phyloP scores from a whole-genome alignment of 2,113 vertebrate species.

The Mugil cephalus region DNA sequence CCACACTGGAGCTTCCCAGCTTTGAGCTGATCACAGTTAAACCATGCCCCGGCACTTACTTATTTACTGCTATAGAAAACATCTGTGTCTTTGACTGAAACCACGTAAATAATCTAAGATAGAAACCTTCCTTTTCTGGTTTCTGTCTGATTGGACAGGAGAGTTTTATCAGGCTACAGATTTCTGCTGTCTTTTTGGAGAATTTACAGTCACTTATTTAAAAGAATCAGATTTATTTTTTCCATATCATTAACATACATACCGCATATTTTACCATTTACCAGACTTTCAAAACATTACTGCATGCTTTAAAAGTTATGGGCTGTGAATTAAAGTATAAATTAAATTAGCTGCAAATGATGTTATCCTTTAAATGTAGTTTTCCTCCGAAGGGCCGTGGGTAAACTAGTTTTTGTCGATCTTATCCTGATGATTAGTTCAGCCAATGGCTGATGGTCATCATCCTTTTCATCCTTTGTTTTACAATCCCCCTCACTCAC shows the following conservation, averaged over 20 bases:
- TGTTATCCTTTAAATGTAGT: background rate
- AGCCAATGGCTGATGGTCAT: background rate
- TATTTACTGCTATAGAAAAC: background rate
- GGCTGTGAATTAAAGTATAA: background rate
- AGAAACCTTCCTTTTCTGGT: no score
- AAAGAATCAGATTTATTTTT: no score
- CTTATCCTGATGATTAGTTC: constrained; percentile 12
- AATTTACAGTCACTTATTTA: background rate
- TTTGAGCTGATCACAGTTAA: background rate
- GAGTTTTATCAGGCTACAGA: no score
- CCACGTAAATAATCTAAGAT: no score
- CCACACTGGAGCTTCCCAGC: background rate
- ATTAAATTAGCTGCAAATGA: background rate
- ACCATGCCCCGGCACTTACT: background rate
- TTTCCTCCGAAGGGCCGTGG: background rate
- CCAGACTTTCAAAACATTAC: no score
- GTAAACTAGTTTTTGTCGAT: background rate
- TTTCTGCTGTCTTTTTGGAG: background rate
- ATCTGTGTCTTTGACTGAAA: background rate
- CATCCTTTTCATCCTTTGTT: background rate
- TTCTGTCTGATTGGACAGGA: no score
- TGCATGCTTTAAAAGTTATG: no score
- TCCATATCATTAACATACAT: no score
- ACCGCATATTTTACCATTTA: no score
- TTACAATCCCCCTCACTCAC: background rate